A percentile compares a stretch with the other conserved stretches of the same genome.
Conservation (phyloP, 1,140 invertebrate species). For the Monochamus saltuarius region DNA sequence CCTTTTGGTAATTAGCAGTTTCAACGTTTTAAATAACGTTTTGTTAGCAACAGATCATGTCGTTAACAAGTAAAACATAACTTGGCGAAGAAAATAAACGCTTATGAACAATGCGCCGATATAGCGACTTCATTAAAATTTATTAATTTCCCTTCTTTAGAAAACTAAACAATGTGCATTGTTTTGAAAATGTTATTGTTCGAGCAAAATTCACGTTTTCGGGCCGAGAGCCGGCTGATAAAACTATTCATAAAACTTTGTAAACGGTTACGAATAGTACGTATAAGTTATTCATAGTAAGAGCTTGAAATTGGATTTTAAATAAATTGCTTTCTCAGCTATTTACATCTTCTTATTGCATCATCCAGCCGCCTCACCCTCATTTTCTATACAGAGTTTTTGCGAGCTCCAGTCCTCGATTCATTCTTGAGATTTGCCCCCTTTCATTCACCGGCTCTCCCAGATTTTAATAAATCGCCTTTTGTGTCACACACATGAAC, state of each 20-base stretch:
- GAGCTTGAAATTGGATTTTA: conserved; percentile 39
- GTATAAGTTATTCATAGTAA: conserved; percentile 26
- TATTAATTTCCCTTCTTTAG: conserved; percentile 32
- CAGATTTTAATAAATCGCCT: too few relatives aligned
- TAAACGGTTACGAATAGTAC: conserved; percentile 33
- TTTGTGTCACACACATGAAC: too few relatives aligned
- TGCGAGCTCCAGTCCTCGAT: conserved; percentile 21
- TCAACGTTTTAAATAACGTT: too few relatives aligned
- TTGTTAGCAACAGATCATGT: too few relatives aligned
- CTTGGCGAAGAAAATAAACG: neutral
- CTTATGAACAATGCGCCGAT: neutral
- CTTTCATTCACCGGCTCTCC: too few relatives aligned
- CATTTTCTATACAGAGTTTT: conserved; percentile 23
- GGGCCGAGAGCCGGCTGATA: conserved; percentile 17
- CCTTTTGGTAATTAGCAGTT: too few relatives aligned
- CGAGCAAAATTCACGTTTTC: conserved; percentile 18
- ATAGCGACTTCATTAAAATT: neutral
- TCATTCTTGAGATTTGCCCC: conserved; percentile 3
- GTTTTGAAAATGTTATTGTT: conserved; percentile 28
- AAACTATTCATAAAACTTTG: conserved; percentile 26
- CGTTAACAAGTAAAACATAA: neutral
- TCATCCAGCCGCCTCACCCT: conserved; percentile 30
- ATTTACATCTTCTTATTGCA: conserved; percentile 43
- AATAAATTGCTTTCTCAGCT: conserved; percentile 42
- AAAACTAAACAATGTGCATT: conserved; percentile 27